Percentiles rank a stretch among this genome's conserved stretches.
These are phyloP conservation scores for Xestia rhomboidea DNA, from an alignment of 2,888 invertebrate species.

Conservation along the genomic window DNA sequence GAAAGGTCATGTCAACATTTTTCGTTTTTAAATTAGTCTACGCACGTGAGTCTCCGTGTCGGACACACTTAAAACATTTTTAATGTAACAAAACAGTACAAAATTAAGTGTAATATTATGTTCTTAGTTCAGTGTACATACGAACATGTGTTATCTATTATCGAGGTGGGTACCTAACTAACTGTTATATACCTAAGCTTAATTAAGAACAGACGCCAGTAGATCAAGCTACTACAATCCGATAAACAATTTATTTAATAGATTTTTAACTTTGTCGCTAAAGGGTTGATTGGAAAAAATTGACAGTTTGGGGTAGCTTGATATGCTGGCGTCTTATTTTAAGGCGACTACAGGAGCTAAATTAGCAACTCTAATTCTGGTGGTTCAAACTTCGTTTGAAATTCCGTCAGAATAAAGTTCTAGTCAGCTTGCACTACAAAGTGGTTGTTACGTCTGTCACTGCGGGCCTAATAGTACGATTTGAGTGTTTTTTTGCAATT, in stretches of 20 bases:
- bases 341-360: no score
- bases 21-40: constrained; percentile 34
- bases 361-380: no score
- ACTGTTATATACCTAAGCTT: background rate
- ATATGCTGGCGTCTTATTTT: background rate
- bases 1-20: constrained; percentile 33
- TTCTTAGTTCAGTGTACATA: constrained; percentile 25
- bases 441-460: no score
- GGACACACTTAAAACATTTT: constrained; percentile 19
- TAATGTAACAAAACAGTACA: constrained; percentile 12
- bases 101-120: background rate
- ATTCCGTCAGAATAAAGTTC: no score
- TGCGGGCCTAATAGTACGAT: no score
- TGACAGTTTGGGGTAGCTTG: background rate
- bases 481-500: no score
- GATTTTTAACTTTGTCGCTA: no score
- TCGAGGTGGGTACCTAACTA: background rate
- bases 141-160: background rate
- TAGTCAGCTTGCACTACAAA: no score
- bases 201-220: background rate
- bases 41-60: constrained; percentile 59
- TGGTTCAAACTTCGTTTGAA: no score
- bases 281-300: background rate
- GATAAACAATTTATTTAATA: no score
- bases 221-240: background rate